Conservation (phyloP, 2,888 invertebrate genomes). For the Ypsolopha sequella region DNA sequence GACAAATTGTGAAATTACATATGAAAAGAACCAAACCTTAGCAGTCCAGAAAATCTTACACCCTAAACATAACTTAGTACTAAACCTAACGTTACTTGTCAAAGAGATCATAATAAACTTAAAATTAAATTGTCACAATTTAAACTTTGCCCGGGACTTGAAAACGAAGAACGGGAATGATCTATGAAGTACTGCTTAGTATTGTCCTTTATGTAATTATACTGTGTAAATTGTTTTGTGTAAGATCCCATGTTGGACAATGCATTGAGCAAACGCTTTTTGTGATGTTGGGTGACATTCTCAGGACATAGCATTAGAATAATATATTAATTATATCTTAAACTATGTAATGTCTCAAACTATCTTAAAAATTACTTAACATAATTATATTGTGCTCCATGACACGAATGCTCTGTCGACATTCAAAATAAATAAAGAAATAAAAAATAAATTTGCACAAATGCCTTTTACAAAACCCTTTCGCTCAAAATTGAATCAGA, state of each 20-base stretch:
- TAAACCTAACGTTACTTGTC: slow-evolving; percentile 50
- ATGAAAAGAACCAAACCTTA: slow-evolving; percentile 13
- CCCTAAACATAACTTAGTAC: slow-evolving; percentile 19
- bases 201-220: no score
- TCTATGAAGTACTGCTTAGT: not conserved
- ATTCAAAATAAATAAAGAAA: slow-evolving; percentile 57
- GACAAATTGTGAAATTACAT: slow-evolving; percentile 16
- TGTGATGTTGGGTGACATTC: slow-evolving; percentile 44
- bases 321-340: slow-evolving; percentile 48
- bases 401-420: slow-evolving; percentile 25
- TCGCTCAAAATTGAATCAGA: slow-evolving; percentile 24
- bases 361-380: slow-evolving; percentile 66
- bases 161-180: not conserved
- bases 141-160: slow-evolving; percentile 32
- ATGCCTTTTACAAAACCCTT: slow-evolving; percentile 21
- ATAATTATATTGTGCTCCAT: slow-evolving; percentile 47
- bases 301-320: slow-evolving; percentile 19
- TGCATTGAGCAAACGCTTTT: slow-evolving; percentile 20
- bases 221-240: no score
- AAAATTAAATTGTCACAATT: slow-evolving; percentile 57
- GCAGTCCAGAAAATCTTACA: slow-evolving; percentile 21
- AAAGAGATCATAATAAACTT: slow-evolving; percentile 70
- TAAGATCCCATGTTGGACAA: slow-evolving; percentile 3
- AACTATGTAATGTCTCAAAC: slow-evolving; percentile 47
- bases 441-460: slow-evolving; percentile 50